phyloP scores from a whole-genome alignment of 2,797 vertebrate genomes.

The Gallirallus australis region DNA sequence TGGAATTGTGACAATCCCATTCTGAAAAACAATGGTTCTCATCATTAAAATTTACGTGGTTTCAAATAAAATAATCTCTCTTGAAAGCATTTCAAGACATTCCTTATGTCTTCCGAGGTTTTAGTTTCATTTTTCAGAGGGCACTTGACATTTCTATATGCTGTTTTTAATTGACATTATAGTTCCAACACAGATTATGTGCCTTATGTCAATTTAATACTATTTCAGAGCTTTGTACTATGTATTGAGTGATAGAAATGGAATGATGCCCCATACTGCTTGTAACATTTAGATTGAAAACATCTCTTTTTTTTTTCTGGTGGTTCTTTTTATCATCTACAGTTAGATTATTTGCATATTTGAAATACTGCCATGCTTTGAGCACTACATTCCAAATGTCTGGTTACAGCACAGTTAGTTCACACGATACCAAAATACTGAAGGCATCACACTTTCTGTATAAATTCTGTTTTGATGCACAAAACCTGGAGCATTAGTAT shows the following conservation, averaged over 20 bases:
- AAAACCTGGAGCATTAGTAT: not conserved
- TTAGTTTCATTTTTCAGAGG: not conserved
- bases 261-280: not conserved
- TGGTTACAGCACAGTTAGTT: not conserved
- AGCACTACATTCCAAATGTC: not conserved
- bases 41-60: not conserved
- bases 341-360: not conserved
- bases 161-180: not conserved
- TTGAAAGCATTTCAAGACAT: not conserved
- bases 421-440: fast-evolving
- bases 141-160: not conserved
- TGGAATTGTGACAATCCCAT: slow-evolving; percentile 84
- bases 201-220: not conserved
- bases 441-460: not conserved
- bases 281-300: not conserved
- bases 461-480: not conserved
- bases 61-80: not conserved
- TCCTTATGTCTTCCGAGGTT: not conserved
- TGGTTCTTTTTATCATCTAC: not conserved
- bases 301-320: not conserved
- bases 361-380: not conserved
- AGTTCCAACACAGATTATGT: not conserved
- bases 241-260: not conserved
- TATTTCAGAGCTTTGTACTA: not conserved
- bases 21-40: slow-evolving; percentile 72